Evolutionary conservation across 2,113 vertebrate species (phyloP), one percentile per base, ranked within the genome.

Genomic region (Tauraco erythrolophus): DNA sequence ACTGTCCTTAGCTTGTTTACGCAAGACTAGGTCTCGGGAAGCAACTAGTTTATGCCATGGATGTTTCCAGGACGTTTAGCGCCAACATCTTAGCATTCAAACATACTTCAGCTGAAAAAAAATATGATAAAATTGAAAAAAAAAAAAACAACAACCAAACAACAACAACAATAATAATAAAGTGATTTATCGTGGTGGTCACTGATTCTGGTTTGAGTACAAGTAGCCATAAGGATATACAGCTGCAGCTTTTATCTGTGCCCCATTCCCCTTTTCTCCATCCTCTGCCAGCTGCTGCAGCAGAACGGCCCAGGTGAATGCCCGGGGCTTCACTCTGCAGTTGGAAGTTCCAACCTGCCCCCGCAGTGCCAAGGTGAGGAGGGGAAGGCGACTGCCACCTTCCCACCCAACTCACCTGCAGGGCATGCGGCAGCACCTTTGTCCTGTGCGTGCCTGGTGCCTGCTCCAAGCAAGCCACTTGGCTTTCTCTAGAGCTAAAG

Each of bases 241-340:
- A 75, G 37, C 13, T 2, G 1, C 14, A 51, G 43, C 24, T 94
- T 75, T 75, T 45, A 24, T 41, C 33, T 16, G 30, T 76, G 30
- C 8, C 19, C 15, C 0, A 0, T 58, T 65, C 16, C 15, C 6
- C 54, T 70, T 70, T 79, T 35, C 61, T 62, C 9, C 33, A 30
- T 70, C 37, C 30, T 53, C 30, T 43, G 17, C 46, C 1, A 0
- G 22, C 35, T 70, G 60, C 56, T 31, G 54, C 19, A 53, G 43
- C 33, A 33, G 45, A 43, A 19, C 2, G 1, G 11, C 48, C 31
- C 0, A 0, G 18, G 31, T 0, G 2, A 76, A 45, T 56, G 22
- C 45, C 22, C 0, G 1, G 78, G 14, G 53, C 31, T 56, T 72
- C 30, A 3, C 0, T 1, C 19, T 45, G 51, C 27, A 39, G 15